Evolutionary conservation across 2,888 invertebrate species (phyloP).

Genomic region (Apotomis betuletana): DNA sequence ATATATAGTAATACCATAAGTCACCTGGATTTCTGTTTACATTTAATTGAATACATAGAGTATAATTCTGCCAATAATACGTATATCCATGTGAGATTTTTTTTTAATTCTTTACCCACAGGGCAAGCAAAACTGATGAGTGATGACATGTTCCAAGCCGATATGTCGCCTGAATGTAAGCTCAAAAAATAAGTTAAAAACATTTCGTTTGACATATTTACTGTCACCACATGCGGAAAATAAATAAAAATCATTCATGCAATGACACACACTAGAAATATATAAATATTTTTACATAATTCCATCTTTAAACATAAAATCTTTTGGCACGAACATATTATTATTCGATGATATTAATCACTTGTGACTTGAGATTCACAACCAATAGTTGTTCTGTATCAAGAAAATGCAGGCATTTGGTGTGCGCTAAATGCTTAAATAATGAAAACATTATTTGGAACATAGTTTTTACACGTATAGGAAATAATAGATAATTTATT

Average conservation of each 20-base stretch:
- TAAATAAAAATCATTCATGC: conserved; percentile 35
- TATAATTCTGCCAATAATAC: too few species aligned
- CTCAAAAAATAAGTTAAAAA: too few species aligned
- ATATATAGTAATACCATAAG: too few species aligned
- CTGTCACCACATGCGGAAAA: conserved; percentile 32
- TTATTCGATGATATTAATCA: conserved; percentile 25
- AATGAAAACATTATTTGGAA: background rate
- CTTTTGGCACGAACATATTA: conserved; percentile 32
- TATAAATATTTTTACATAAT: conserved; percentile 19
- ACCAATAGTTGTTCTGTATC: conserved; percentile 20
- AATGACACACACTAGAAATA: conserved; percentile 20
- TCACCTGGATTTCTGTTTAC: too few species aligned
- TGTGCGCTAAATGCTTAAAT: conserved; percentile 4
- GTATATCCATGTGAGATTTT: too few species aligned
- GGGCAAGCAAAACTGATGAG: too few species aligned
- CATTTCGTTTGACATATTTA: background rate
- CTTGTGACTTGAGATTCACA: conserved; percentile 23
- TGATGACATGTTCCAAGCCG: too few species aligned
- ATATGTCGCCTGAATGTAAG: too few species aligned
- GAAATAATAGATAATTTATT: too few species aligned
- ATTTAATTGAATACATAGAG: too few species aligned
- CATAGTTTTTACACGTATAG: too few species aligned
- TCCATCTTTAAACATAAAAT: conserved; percentile 16
- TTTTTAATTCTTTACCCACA: too few species aligned
- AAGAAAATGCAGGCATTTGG: conserved; percentile 1